phyloP scores from a whole-genome alignment of 2,888 invertebrate genomes.

The Holacanthella duospinosa region DNA sequence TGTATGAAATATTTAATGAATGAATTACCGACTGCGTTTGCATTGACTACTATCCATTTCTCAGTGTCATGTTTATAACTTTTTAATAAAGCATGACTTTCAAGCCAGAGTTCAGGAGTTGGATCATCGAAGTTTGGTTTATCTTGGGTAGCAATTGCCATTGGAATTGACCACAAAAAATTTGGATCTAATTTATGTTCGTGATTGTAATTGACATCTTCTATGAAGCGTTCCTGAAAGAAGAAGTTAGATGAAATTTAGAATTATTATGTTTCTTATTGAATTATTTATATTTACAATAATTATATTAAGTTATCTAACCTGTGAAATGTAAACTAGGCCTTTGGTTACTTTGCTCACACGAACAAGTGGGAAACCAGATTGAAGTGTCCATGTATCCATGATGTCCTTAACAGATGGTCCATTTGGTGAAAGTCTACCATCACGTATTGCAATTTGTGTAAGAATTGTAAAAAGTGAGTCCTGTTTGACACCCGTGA shows the following conservation, averaged over 20 bases:
- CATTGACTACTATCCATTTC: constrained; percentile 31
- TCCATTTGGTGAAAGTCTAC: constrained; percentile 39
- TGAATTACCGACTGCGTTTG: constrained; percentile 30
- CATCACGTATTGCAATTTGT: constrained; percentile 39
- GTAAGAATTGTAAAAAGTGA: constrained; percentile 54
- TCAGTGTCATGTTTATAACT: constrained; percentile 15
- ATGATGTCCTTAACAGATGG: constrained; percentile 52
- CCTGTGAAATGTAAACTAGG: constrained; percentile 19
- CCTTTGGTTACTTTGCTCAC: constrained; percentile 39
- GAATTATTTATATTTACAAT: too few relatives aligned
- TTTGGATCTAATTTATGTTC: constrained; percentile 6
- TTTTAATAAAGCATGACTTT: constrained; percentile 23
- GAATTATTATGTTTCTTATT: too few relatives aligned
- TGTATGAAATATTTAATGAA: too few relatives aligned
- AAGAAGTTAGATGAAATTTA: too few relatives aligned
- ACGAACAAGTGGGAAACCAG: constrained; percentile 57
- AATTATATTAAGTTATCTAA: too few relatives aligned
- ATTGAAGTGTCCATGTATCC: constrained; percentile 62
- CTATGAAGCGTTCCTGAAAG: neutral
- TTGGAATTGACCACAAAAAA: constrained; percentile 23
- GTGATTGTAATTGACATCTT: constrained; percentile 16
- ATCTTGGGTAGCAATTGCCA: constrained; percentile 20
- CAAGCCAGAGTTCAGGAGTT: constrained; percentile 21
- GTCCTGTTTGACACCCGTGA: constrained; percentile 53
- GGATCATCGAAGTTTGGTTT: constrained; percentile 16